Conservation (phyloP, 2,797 vertebrate genomes). For the Heliangelus exortis region DNA sequence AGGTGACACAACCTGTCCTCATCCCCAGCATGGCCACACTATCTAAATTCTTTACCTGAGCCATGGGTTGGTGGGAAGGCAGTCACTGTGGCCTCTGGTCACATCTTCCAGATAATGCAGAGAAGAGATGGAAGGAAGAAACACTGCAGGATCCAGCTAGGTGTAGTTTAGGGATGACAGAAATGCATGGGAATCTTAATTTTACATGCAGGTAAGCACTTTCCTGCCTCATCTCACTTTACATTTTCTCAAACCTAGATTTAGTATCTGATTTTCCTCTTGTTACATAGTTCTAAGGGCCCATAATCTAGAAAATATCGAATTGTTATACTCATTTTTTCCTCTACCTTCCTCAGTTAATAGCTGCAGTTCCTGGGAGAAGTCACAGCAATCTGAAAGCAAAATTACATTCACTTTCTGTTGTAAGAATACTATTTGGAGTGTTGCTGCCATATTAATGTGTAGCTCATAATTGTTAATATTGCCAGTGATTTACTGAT, state of each 20-base stretch:
- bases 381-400: background rate
- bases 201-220: background rate
- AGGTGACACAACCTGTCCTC: background rate
- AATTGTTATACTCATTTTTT: background rate
- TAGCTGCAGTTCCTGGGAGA: background rate
- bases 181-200: background rate
- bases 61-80: accelerated
- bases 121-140: background rate
- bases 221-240: background rate
- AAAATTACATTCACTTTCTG: constrained; percentile 8
- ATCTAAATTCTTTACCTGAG: accelerated
- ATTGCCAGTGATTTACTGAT: constrained; percentile 58
- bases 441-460: constrained; percentile 13
- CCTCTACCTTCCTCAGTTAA: background rate
- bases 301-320: background rate
- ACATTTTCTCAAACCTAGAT: background rate
- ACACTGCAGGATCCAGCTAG: background rate
- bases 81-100: background rate
- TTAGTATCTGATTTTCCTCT: background rate
- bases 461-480: constrained; percentile 55
- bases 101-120: background rate
- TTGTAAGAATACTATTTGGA: constrained; percentile 24
- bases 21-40: background rate
- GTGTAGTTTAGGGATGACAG: background rate
- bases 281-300: background rate